These are phyloP conservation scores for Ligdia adustata DNA, from an alignment of 2,888 invertebrate species.

Conservation along the genomic window DNA sequence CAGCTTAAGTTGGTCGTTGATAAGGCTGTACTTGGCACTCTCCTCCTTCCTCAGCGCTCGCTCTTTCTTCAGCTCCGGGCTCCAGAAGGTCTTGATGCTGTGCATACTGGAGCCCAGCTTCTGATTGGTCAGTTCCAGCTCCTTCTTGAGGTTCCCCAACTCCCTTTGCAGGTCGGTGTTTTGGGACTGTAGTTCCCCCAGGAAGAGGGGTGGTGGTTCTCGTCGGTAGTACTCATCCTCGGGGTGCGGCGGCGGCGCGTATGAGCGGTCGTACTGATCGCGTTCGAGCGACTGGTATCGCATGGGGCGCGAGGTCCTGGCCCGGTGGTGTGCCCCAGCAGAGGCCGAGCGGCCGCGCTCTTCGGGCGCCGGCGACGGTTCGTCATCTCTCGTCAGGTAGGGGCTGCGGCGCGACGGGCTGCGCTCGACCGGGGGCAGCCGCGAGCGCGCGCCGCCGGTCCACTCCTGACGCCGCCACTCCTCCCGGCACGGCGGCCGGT, in stretches of 20 bases:
- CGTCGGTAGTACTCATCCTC: constrained; percentile 85
- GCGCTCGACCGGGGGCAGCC: constrained; percentile 94
- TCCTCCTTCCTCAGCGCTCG: constrained; percentile 98
- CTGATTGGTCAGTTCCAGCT: constrained; percentile 97
- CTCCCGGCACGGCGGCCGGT: constrained; percentile 81
- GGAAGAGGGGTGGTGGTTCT: constrained; percentile 86
- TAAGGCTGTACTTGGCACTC: constrained; percentile 97
- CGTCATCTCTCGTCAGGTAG: constrained; percentile 91
- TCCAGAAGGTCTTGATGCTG: constrained; percentile 99
- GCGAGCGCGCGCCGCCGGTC: constrained; percentile 81
- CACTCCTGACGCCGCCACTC: constrained; percentile 82
- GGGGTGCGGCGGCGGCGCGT: constrained; percentile 90
- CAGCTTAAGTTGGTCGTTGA: constrained; percentile 97
- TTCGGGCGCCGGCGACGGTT: constrained; percentile 92
- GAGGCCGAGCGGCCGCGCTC: constrained; percentile 91
- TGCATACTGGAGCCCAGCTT: constrained; percentile 99
- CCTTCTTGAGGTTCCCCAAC: constrained; percentile 94
- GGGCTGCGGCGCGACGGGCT: constrained; percentile 94
- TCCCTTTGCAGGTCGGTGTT: constrained; percentile 97
- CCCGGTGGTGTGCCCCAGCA: constrained; percentile 89
- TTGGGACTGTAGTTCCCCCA: constrained; percentile 96
- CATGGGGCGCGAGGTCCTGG: constrained; percentile 90
- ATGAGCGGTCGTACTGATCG: constrained; percentile 91
- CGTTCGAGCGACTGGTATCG: constrained; percentile 90
- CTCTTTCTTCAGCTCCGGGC: constrained; percentile 99